Evolutionary conservation across 2,888 invertebrate genomes (phyloP), one percentile per base, ranked within the genome.

Genomic region (Glyphotaelius pellucidus): DNA sequence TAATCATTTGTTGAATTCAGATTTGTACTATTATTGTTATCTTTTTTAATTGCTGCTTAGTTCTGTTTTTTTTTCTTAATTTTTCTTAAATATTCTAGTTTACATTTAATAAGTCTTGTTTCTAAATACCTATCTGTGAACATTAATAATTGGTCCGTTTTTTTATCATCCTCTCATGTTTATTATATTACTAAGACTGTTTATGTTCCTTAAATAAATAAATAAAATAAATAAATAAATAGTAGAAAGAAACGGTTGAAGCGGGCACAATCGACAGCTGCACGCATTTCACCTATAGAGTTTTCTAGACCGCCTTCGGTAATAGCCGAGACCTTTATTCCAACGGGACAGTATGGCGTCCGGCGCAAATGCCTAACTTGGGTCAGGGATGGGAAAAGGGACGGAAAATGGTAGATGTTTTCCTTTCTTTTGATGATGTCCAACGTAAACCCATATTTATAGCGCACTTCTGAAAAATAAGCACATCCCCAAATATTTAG

Each of bases 291-390:
- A 25, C 9, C 2, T n/a, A 25, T 2, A 67, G 25, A 92, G 80
- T 92, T 89, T 35, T 80, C 91, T 80, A 35, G 15, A 87, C 42
- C 92, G 79, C 31, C 35, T 87, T 42, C 15, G 67, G n/a, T 42
- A 30, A 14, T 30, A 9, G 47, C n/a, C 15, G 86, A 25, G 42
- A 86, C 30, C 25, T 67, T 25, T 86, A 42, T 42, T 86, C 47
- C 31, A 30, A 86, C 30, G 30, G 15, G 47, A 35, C 86, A 86
- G 47, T 47, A 86, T 86, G 86, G 47, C 42, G 38, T 19, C 83
- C 35, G 86, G 25, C 86, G n/a, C 30, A 38, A 11, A 30, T 42
- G 42, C 47, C 9, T n/a, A 25, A 67, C 67, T 67, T 4, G 67
- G 67, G 4, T n/a, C n/a, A 42, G 86, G 86, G 86, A 83, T 32